Evolutionary conservation across 2,888 invertebrate genomes (phyloP).

Genomic region (Proisotoma minuta): DNA sequence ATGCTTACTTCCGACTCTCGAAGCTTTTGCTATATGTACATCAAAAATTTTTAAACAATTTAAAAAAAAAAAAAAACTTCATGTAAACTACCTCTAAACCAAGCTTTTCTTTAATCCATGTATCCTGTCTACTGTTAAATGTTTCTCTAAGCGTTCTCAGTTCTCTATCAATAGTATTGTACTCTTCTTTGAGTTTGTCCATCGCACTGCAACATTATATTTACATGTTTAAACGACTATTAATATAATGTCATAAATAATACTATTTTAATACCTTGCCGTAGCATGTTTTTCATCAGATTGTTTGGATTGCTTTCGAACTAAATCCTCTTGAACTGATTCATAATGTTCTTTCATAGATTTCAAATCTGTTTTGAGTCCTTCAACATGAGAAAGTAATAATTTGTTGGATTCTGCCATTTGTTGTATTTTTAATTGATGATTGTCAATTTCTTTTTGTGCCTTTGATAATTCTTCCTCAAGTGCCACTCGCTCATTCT

Average conservation of each 20-base stretch:
- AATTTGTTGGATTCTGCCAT: slow-evolving; percentile 43
- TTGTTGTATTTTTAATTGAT: slow-evolving; percentile 34
- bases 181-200: slow-evolving; percentile 60
- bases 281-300: slow-evolving; percentile 76
- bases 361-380: slow-evolving; percentile 35
- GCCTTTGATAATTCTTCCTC: slow-evolving; percentile 65
- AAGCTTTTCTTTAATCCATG: slow-evolving; percentile 69
- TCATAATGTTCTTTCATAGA: slow-evolving; percentile 72
- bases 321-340: slow-evolving; percentile 76
- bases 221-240: too few relatives aligned
- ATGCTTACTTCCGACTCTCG: slow-evolving; percentile 52
- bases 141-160: slow-evolving; percentile 59
- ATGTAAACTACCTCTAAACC: slow-evolving; percentile 59
- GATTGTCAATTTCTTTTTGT: slow-evolving; percentile 69
- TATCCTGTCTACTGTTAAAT: slow-evolving; percentile 61
- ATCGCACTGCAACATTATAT: slow-evolving; percentile 51
- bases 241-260: neutral
- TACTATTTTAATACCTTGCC: slow-evolving; percentile 57
- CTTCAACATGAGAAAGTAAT: slow-evolving; percentile 38
- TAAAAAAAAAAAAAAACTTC: neutral
- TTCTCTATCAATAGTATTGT: slow-evolving; percentile 61
- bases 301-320: slow-evolving; percentile 73
- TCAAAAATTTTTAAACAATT: neutral
- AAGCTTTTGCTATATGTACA: slow-evolving; percentile 53
- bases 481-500: slow-evolving; percentile 55